These are phyloP conservation scores for Phengaris arion DNA, from an alignment of 2,888 invertebrate genomes.

Conservation along the genomic window DNA sequence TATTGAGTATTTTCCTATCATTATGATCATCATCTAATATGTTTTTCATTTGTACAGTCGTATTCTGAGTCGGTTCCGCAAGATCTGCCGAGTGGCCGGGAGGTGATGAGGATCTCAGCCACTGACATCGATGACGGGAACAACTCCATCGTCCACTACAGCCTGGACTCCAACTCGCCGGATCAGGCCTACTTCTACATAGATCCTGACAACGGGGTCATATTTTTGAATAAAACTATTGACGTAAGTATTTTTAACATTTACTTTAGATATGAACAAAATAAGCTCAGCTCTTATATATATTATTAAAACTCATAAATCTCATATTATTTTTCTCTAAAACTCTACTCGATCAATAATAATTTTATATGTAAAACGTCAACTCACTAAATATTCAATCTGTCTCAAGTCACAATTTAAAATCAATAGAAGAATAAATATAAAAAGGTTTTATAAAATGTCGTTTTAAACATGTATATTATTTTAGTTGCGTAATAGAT, in stretches of 20 bases:
- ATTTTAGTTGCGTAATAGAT: too few species aligned
- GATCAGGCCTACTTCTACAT: constrained; percentile 87
- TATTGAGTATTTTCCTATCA: background rate
- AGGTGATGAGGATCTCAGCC: constrained; percentile 94
- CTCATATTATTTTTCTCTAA: too few species aligned
- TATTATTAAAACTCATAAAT: too few species aligned
- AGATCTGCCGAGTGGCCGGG: constrained; percentile 84
- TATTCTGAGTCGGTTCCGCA: constrained; percentile 88
- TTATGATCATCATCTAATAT: constrained; percentile 28
- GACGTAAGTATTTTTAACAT: constrained; percentile 74
- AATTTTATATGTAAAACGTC: too few species aligned
- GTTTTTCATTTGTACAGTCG: constrained; percentile 57
- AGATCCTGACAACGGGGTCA: constrained; percentile 90
- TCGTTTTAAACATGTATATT: too few species aligned
- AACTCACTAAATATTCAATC: too few species aligned
- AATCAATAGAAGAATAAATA: too few species aligned
- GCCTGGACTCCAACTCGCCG: constrained; percentile 70
- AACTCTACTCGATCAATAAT: too few species aligned
- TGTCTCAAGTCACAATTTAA: too few species aligned
- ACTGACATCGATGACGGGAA: constrained; percentile 95
- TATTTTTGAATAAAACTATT: constrained; percentile 84
- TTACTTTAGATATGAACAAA: background rate
- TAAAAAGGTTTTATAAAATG: too few species aligned
- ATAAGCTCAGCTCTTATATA: too few species aligned
- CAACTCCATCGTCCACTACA: constrained; percentile 91